A percentile compares a stretch with the other conserved stretches of the same genome.
phyloP scores from a whole-genome alignment of 2,888 invertebrate species.

The Drosophila colorata region DNA sequence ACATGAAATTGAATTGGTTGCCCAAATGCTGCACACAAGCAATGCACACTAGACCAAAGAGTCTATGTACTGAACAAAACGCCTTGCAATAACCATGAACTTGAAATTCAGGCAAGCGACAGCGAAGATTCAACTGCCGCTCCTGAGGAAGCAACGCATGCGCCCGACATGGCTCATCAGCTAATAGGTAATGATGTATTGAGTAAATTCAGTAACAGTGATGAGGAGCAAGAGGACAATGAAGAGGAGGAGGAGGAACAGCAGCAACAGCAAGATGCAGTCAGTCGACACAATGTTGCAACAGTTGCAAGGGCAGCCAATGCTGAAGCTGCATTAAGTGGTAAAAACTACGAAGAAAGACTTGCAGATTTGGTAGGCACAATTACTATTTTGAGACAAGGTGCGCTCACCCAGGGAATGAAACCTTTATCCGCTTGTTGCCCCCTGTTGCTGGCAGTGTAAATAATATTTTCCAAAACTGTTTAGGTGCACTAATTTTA shows the following conservation, averaged over 20 bases:
- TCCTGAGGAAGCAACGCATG: conserved; percentile 60
- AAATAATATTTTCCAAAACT: not conserved
- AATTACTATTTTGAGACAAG: conserved; percentile 46
- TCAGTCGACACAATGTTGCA: conserved; percentile 14
- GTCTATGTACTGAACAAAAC: conserved; percentile 31
- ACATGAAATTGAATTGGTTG: conserved; percentile 53
- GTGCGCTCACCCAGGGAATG: conserved; percentile 55
- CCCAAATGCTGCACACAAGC: conserved; percentile 43
- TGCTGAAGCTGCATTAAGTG: conserved; percentile 55
- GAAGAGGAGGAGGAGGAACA: conserved; percentile 8
- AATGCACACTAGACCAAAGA: conserved; percentile 37
- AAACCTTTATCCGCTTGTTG: conserved; percentile 36
- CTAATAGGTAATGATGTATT: conserved; percentile 74
- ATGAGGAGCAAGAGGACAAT: conserved; percentile 85
- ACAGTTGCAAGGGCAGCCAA: conserved; percentile 27
- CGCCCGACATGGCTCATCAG: conserved; percentile 66
- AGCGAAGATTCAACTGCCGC: conserved; percentile 75
- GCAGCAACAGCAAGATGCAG: conserved; percentile 6
- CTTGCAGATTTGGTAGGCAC: conserved; percentile 81
- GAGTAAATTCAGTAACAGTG: conserved; percentile 46
- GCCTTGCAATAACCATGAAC: conserved; percentile 61
- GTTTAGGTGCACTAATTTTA: not conserved
- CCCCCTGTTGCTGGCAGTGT: not conserved
- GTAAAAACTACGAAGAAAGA: conserved; percentile 83
- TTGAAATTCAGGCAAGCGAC: conserved; percentile 84